Evolutionary conservation across 2,797 vertebrate genomes (phyloP).

Genomic region (Phaenicophaeus curvirostris): DNA sequence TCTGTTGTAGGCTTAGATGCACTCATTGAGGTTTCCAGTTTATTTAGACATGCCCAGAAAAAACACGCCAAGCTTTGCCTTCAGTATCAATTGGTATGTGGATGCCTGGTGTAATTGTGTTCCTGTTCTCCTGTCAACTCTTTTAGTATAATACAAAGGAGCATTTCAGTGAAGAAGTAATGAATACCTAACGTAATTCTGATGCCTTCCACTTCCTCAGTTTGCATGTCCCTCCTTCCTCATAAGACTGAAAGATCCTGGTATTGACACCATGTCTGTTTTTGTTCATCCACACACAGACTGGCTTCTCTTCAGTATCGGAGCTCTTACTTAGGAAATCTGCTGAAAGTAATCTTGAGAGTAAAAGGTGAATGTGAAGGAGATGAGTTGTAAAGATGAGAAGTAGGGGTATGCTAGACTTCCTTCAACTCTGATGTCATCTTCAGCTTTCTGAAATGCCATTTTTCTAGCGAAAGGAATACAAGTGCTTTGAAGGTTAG

Average conservation of each 20-base stretch:
- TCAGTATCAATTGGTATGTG: neutral
- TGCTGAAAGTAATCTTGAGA: neutral
- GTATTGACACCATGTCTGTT: neutral
- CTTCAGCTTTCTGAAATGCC: neutral
- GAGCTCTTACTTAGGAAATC: neutral
- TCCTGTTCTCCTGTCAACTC: neutral
- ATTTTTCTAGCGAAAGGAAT: neutral
- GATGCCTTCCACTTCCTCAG: neutral
- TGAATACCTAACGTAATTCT: neutral
- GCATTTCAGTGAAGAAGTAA: neutral
- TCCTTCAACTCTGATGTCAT: neutral
- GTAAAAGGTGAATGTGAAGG: neutral
- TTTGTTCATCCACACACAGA: neutral
- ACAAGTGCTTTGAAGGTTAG: neutral
- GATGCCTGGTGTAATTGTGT: neutral
- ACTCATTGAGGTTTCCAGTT: neutral
- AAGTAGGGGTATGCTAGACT: neutral
- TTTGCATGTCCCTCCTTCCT: neutral
- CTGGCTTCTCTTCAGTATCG: neutral
- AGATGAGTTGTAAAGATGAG: neutral
- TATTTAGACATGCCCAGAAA: neutral
- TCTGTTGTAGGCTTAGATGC: neutral
- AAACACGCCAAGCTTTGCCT: neutral
- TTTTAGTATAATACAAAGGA: neutral
- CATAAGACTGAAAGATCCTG: neutral